A percentile compares a stretch with the other conserved stretches of the same genome.
phyloP scores from a whole-genome alignment of 2,113 vertebrate genomes.

The Vicugna pacos region DNA sequence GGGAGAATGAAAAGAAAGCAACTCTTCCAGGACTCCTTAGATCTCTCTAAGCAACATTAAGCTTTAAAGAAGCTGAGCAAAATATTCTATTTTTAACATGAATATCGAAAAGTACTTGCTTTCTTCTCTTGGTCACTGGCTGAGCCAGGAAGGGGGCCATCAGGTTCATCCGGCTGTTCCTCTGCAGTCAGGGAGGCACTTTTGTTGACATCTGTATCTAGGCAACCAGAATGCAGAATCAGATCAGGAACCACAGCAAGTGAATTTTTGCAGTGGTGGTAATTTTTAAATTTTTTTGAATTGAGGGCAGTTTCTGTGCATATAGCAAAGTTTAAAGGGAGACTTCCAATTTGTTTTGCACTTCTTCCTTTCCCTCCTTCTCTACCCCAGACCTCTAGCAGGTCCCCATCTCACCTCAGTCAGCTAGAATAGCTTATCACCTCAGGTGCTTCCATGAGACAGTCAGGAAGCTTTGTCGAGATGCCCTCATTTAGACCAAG shows the following conservation, averaged over 20 bases:
- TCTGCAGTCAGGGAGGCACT: neutral
- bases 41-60: slow-evolving; percentile 18
- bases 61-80: slow-evolving; percentile 38
- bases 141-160: slow-evolving; percentile 68
- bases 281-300: neutral
- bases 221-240: slow-evolving; percentile 82
- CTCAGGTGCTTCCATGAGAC: neutral
- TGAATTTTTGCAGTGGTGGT: neutral
- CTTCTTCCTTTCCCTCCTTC: no score
- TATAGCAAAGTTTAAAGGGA: neutral
- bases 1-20: slow-evolving; percentile 35
- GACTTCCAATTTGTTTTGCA: neutral
- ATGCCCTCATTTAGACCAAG: neutral
- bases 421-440: neutral
- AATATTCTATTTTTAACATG: slow-evolving; percentile 1
- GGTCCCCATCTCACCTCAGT: neutral
- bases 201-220: slow-evolving; percentile 86
- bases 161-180: neutral
- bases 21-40: neutral
- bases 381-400: neutral
- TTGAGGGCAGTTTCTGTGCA: slow-evolving; percentile 11
- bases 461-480: neutral
- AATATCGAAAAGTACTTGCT: slow-evolving; percentile 78
- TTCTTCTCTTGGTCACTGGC: slow-evolving; percentile 71
- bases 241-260: slow-evolving; percentile 54